Conservation (phyloP, 2,888 invertebrate species). For the Phyllotreta cruciferae region DNA sequence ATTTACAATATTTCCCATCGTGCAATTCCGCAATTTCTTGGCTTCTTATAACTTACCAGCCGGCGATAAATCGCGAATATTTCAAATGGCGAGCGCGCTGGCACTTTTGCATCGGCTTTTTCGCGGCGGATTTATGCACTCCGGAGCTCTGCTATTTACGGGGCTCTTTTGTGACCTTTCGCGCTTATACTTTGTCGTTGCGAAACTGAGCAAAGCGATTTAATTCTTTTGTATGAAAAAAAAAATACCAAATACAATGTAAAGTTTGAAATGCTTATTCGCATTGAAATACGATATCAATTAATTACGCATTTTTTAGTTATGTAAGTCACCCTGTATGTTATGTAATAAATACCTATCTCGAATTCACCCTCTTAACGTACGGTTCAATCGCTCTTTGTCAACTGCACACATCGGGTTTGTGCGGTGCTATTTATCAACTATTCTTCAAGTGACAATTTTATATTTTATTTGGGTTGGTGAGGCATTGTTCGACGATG, state of each 20-base stretch:
- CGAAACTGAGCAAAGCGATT: background rate
- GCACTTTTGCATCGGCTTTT: background rate
- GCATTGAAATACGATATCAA: too few species aligned
- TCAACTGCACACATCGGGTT: slow-evolving; percentile 6
- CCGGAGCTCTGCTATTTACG: slow-evolving; percentile 14
- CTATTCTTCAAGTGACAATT: slow-evolving; percentile 56
- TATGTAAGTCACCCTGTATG: background rate
- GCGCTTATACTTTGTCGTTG: slow-evolving; percentile 5
- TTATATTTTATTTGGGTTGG: slow-evolving; percentile 57
- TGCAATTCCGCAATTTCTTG: slow-evolving; percentile 30
- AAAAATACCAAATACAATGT: too few species aligned
- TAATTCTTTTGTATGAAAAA: too few species aligned
- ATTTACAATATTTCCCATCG: slow-evolving; percentile 34
- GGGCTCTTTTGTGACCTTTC: slow-evolving; percentile 7
- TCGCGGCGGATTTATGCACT: slow-evolving; percentile 6
- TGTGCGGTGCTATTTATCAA: slow-evolving; percentile 54
- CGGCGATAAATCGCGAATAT: slow-evolving; percentile 46
- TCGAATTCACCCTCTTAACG: slow-evolving; percentile 4
- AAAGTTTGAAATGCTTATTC: too few species aligned
- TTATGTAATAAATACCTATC: background rate
- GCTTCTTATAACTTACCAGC: slow-evolving; percentile 38
- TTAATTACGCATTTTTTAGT: too few species aligned
- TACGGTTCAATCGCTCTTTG: slow-evolving; percentile 4
- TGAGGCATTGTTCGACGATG: slow-evolving; percentile 48
- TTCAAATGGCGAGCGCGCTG: slow-evolving; percentile 42